Percentiles rank a stretch among this genome's conserved stretches.
phyloP scores from a whole-genome alignment of 2,797 vertebrate genomes.

The Oophaga sylvatica region DNA sequence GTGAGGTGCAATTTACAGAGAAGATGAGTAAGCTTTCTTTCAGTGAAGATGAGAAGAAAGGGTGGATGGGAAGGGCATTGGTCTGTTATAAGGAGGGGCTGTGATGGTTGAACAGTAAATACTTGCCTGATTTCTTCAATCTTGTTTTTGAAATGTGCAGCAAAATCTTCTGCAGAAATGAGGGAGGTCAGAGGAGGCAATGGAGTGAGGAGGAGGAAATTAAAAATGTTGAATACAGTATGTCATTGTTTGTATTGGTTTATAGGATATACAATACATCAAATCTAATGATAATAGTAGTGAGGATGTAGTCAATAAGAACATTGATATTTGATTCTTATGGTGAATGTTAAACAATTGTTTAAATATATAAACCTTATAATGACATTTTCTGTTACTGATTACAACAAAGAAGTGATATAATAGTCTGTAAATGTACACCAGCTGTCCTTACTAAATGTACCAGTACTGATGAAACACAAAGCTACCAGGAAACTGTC shows the following conservation, averaged over 20 bases:
- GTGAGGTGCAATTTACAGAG: no score
- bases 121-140: no score
- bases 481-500: not conserved
- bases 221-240: no score
- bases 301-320: not conserved
- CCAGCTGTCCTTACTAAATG: not conserved
- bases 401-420: not conserved
- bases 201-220: no score
- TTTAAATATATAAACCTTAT: not conserved
- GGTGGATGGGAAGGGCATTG: no score
- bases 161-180: no score
- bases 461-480: not conserved
- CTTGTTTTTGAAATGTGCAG: no score
- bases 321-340: not conserved
- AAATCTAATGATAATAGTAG: not conserved
- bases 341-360: not conserved
- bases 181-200: no score
- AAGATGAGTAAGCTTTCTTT: no score
- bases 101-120: no score
- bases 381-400: not conserved
- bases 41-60: no score
- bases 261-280: not conserved
- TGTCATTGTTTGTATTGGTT: not conserved
- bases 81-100: no score
- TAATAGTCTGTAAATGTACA: not conserved